Conservation (phyloP, 2,888 invertebrate genomes). For the Pharmacophagus antenor region DNA sequence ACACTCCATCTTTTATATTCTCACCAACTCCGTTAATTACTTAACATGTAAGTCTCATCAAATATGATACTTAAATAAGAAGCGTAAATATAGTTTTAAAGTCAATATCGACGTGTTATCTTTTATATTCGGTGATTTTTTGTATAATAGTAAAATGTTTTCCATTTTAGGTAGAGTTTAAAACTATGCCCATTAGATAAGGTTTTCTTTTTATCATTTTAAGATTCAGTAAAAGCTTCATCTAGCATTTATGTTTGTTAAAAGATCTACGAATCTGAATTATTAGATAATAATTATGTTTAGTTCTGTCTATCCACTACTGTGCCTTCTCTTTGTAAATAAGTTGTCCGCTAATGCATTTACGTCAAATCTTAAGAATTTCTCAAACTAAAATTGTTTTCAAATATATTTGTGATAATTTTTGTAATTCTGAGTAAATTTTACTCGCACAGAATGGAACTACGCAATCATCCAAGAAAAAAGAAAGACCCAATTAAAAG, state of each 20-base stretch:
- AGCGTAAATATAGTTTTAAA: constrained; percentile 46
- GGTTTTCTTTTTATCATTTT: constrained; percentile 3
- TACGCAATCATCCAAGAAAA: not conserved
- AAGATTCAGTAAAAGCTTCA: constrained; percentile 7
- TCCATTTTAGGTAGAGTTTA: constrained; percentile 32
- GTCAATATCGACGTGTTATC: constrained; percentile 53
- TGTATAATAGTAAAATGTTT: constrained; percentile 45
- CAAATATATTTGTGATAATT: not conserved
- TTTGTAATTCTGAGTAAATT: no score
- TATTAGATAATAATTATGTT: constrained; percentile 7
- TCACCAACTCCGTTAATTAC: constrained; percentile 51
- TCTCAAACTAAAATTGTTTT: not conserved
- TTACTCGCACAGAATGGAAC: not conserved
- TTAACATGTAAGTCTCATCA: constrained; percentile 51
- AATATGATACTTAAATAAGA: constrained; percentile 48
- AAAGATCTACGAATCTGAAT: not conserved
- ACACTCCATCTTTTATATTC: constrained; percentile 39
- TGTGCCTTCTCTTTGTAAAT: constrained; percentile 75
- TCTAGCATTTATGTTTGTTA: not conserved
- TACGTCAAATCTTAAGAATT: constrained; percentile 2
- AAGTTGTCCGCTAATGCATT: constrained; percentile 41
- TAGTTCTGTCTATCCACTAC: constrained; percentile 53
- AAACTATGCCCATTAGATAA: constrained; percentile 27
- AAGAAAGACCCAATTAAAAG: not conserved
- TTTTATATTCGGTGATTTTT: constrained; percentile 48